Conservation (phyloP, 2,113 vertebrate genomes). For the Gadus chalcogrammus region DNA sequence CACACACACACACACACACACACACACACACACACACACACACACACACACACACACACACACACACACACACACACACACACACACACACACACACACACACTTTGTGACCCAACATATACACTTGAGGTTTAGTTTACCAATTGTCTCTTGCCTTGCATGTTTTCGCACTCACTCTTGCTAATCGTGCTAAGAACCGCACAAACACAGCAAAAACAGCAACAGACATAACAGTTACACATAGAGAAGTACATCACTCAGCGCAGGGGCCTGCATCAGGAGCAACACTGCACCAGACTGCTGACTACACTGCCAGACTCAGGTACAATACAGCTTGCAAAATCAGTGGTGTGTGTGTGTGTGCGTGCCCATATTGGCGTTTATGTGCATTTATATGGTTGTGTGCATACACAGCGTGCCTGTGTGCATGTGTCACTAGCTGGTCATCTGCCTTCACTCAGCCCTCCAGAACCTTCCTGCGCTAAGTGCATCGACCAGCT, state of each 20-base stretch:
- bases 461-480: background rate
- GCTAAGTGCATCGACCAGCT: too few relatives aligned
- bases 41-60: background rate
- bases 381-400: background rate
- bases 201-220: too few relatives aligned
- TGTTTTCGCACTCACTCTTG: too few relatives aligned
- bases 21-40: too few relatives aligned
- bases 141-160: too few relatives aligned
- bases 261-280: conserved; percentile 16
- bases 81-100: conserved; percentile 3
- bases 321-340: conserved; percentile 20
- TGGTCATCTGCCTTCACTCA: conserved; percentile 25
- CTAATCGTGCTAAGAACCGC: too few relatives aligned
- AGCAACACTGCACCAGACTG: conserved; percentile 6
- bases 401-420: background rate
- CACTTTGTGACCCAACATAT: background rate
- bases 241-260: conserved; percentile 10
- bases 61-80: background rate
- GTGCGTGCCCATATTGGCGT: background rate
- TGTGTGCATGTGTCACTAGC: background rate
- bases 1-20: background rate
- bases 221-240: background rate
- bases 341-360: conserved; percentile 19
- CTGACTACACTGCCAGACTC: conserved; percentile 19
- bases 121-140: background rate